Evolutionary conservation across 2,113 vertebrate species (phyloP).

Genomic region (Noctilio leporinus): DNA sequence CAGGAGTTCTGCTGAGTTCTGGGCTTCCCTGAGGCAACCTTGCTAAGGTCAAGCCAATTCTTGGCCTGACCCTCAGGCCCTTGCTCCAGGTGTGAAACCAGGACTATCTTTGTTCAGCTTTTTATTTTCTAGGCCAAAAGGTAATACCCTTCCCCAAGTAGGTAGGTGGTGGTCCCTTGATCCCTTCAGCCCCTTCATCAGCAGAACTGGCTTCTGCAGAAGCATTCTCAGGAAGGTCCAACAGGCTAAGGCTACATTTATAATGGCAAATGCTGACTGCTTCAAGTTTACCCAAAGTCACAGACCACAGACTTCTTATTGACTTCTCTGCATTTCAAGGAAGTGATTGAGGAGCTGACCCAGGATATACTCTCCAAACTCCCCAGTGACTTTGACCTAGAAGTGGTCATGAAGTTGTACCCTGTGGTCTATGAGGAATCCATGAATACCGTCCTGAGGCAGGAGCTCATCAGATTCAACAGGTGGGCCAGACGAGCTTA

Average conservation of each 20-base stretch:
- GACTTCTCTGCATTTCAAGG: constrained; percentile 76
- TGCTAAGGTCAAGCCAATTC: not conserved
- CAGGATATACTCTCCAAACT: constrained; percentile 90
- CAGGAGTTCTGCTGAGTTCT: not conserved
- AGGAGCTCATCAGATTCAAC: constrained; percentile 94
- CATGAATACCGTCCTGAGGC: constrained; percentile 94
- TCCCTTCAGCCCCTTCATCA: too few relatives aligned
- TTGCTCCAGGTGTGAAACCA: not conserved
- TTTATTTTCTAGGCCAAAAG: not conserved
- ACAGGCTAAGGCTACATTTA: not conserved
- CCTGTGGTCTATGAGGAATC: constrained; percentile 92
- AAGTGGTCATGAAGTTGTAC: constrained; percentile 83
- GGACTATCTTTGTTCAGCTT: not conserved
- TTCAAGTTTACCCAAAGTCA: not conserved
- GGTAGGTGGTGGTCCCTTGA: not conserved
- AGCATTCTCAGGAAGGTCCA: not conserved
- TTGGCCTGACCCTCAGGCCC: not conserved
- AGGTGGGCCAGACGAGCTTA: constrained; percentile 76
- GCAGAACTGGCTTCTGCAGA: not conserved
- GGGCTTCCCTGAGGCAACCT: not conserved
- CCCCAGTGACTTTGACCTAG: constrained; percentile 84
- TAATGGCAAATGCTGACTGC: not conserved
- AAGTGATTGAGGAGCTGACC: constrained; percentile 88
- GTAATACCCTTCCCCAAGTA: not conserved
- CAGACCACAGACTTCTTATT: not conserved